Evolutionary conservation across 2,797 vertebrate genomes (phyloP).

Genomic region (Calcarius lapponicus): DNA sequence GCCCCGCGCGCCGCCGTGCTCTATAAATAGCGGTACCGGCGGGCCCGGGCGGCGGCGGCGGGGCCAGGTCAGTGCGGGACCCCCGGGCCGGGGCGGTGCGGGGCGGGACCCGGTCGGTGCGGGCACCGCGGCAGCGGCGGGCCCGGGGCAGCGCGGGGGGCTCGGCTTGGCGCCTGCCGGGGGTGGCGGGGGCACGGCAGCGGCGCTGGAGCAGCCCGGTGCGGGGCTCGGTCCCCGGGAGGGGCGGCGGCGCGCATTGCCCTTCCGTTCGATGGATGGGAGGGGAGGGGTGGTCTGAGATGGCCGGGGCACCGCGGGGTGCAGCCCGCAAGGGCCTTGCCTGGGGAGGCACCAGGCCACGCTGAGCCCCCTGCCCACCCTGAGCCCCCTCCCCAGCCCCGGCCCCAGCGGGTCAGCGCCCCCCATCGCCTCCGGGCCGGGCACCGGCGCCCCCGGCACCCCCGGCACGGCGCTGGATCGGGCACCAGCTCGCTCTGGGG

Average conservation of each 20-base stretch:
- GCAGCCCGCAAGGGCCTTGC: not conserved
- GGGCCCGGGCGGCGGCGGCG: not conserved
- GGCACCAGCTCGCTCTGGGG: fast-evolving
- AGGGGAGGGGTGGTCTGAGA: not conserved
- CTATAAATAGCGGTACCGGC: not conserved
- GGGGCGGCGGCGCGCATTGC: not conserved
- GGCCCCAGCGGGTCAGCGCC: fast-evolving
- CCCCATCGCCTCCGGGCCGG: not conserved
- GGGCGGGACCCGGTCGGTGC: not conserved
- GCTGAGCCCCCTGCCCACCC: not conserved
- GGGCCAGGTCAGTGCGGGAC: not conserved
- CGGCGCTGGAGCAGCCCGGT: not conserved
- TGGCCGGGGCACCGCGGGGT: not conserved
- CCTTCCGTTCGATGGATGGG: not conserved
- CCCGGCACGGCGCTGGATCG: fast-evolving
- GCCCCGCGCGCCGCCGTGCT: not conserved
- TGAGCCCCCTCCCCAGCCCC: not conserved
- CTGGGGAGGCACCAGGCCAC: not conserved
- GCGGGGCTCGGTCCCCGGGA: not conserved
- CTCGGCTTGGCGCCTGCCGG: not conserved
- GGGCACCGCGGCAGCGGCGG: too few species aligned
- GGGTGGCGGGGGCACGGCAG: not conserved
- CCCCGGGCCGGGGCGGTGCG: not conserved
- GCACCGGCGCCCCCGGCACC: not conserved
- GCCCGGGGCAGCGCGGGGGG: not conserved